phyloP scores from a whole-genome alignment of 2,888 invertebrate genomes.

The Hypselothyrea guttata region DNA sequence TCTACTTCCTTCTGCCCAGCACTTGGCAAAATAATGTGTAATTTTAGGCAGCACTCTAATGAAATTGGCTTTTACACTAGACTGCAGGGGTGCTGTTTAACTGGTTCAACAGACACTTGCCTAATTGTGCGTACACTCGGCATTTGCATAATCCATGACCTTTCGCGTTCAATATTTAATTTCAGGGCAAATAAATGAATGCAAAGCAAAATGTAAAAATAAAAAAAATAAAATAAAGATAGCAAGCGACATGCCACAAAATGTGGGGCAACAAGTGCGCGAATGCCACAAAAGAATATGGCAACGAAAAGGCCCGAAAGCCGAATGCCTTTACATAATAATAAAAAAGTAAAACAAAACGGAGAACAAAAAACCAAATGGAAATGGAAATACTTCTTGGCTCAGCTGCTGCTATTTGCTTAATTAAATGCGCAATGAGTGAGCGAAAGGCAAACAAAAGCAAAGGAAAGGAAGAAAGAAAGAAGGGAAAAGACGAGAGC shows the following conservation, averaged over 20 bases:
- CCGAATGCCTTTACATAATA: slow-evolving; percentile 15
- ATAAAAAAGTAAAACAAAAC: slow-evolving; percentile 16
- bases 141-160: too few species aligned
- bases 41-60: too few species aligned
- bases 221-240: slow-evolving; percentile 7
- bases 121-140: background rate
- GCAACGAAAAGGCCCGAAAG: slow-evolving; percentile 18
- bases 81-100: too few species aligned
- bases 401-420: slow-evolving; percentile 60
- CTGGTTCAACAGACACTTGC: background rate
- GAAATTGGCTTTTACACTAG: too few species aligned
- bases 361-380: slow-evolving; percentile 9
- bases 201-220: too few species aligned
- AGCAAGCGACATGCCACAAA: slow-evolving; percentile 42
- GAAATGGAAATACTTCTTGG: slow-evolving; percentile 40
- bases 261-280: slow-evolving; percentile 51
- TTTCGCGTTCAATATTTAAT: slow-evolving; percentile 6
- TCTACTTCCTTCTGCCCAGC: too few species aligned
- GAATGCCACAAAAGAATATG: slow-evolving; percentile 33
- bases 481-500: slow-evolving; percentile 5
- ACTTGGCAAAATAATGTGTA: too few species aligned
- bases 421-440: slow-evolving; percentile 64
- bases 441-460: slow-evolving; percentile 18
- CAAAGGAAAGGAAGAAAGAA: slow-evolving; percentile 10
- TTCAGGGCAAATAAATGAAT: background rate